A percentile compares a stretch with the other conserved stretches of the same genome.
These are phyloP conservation scores for Apodemia hepburni DNA, from an alignment of 2,888 invertebrate species.

Conservation along the genomic window DNA sequence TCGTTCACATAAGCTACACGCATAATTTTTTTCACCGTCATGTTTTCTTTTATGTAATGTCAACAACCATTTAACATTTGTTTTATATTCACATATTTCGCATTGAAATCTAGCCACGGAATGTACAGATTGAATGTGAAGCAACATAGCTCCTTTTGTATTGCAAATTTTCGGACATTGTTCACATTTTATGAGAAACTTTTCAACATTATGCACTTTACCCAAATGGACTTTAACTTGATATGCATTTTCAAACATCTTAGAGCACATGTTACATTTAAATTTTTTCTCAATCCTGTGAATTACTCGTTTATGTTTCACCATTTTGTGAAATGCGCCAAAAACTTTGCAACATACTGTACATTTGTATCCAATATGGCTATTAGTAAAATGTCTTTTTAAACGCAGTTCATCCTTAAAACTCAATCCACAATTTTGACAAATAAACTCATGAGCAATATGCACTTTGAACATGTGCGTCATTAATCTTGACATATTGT, in stretches of 20 bases:
- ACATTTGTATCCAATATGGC: background rate
- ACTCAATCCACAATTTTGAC: conserved; percentile 55
- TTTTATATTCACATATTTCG: background rate
- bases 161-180: conserved; percentile 61
- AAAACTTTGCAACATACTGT: background rate
- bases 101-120: background rate
- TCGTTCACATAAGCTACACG: background rate
- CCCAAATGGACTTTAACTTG: conserved; percentile 61
- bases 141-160: conserved; percentile 72
- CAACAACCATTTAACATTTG: background rate
- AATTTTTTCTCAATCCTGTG: conserved; percentile 22
- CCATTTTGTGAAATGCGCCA: background rate
- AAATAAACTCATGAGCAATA: conserved; percentile 48
- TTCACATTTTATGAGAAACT: conserved; percentile 56
- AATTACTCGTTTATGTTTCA: background rate
- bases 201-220: conserved; percentile 58
- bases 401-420: conserved; percentile 50
- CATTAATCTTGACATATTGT: background rate
- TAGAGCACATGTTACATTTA: conserved; percentile 50
- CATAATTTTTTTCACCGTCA: background rate
- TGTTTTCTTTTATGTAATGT: background rate
- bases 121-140: background rate
- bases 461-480: conserved; percentile 60
- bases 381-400: conserved; percentile 41
- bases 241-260: conserved; percentile 46